Conservation (phyloP, 2,113 vertebrate species). For the Microcebus murinus region DNA sequence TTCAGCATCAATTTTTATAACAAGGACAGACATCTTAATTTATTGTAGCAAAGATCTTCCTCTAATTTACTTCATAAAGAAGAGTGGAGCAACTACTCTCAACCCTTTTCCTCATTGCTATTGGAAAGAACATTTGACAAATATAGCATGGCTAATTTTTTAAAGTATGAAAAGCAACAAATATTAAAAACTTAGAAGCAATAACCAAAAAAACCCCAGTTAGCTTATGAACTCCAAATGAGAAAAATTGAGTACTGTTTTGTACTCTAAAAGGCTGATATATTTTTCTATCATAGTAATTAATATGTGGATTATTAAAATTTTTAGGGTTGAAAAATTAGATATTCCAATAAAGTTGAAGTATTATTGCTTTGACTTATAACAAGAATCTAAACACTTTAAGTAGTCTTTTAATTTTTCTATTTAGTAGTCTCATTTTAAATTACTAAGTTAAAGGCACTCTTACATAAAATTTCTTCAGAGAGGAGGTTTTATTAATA, state of each 20-base stretch:
- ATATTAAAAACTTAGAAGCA: background rate
- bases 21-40: background rate
- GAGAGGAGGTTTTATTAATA: slow-evolving; percentile 50
- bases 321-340: background rate
- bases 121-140: background rate
- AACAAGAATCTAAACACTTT: background rate
- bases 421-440: background rate
- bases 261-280: background rate
- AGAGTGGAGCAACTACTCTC: background rate
- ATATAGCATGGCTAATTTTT: background rate
- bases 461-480: slow-evolving; percentile 12
- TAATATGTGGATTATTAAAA: background rate
- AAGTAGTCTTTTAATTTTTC: background rate
- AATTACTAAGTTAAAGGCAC: slow-evolving; percentile 37
- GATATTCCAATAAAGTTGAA: background rate
- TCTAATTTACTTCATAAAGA: background rate
- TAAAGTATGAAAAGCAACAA: background rate
- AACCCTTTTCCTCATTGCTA: background rate
- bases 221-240: background rate
- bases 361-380: background rate
- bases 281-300: background rate
- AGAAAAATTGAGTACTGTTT: background rate
- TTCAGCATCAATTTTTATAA: background rate
- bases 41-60: background rate
- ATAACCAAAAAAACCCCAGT: background rate